These are phyloP conservation scores for Laticauda colubrina DNA, from an alignment of 2,113 vertebrate species.

Conservation along the genomic window DNA sequence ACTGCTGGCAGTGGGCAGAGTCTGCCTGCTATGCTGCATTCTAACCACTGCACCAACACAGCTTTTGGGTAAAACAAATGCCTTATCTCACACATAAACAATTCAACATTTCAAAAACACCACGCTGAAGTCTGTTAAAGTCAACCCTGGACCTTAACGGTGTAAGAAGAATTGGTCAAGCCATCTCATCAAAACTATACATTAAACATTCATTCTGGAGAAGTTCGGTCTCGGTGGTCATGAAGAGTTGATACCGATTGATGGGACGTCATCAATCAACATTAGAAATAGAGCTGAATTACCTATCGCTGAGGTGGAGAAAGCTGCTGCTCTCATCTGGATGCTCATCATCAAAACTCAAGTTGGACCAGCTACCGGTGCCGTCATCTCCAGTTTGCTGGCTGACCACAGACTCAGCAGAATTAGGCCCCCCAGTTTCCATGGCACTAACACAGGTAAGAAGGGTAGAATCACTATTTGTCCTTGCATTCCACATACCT, in stretches of 20 bases:
- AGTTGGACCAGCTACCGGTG: conserved; percentile 95
- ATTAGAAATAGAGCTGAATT: conserved; percentile 31
- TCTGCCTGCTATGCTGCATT: no score
- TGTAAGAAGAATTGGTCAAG: neutral
- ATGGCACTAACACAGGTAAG: conserved; percentile 71
- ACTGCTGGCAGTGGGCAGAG: no score
- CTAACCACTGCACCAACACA: neutral
- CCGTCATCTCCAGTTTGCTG: conserved; percentile 95
- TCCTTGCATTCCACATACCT: neutral
- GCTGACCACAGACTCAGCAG: conserved; percentile 82
- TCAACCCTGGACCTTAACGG: neutral
- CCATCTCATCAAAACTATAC: neutral
- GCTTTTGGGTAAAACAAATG: neutral
- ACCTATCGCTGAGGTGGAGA: conserved; percentile 98
- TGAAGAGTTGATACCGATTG: neutral
- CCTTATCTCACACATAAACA: neutral
- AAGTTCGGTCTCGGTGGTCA: neutral
- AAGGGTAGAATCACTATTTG: conserved; percentile 37
- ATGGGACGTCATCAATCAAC: neutral
- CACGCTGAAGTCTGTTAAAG: neutral
- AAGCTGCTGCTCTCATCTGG: conserved; percentile 97
- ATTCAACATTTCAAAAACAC: neutral
- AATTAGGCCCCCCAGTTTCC: conserved; percentile 78
- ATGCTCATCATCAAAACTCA: conserved; percentile 97
- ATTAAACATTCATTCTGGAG: neutral